A percentile compares a stretch with the other conserved stretches of the same genome.
Conservation (phyloP, 2,113 vertebrate species). For the Muscicapa adusta region DNA sequence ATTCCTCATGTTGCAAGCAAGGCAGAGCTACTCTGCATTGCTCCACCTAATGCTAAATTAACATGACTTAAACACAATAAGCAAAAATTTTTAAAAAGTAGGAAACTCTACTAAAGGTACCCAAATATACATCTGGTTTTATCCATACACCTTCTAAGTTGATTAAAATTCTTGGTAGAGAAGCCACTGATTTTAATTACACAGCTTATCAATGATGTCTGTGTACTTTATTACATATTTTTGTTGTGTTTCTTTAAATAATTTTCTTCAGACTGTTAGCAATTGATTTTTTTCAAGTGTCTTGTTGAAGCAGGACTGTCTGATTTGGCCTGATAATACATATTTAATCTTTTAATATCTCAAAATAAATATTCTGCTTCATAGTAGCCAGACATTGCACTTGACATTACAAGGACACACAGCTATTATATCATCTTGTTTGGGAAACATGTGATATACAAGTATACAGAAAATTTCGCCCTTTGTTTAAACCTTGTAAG, state of each 20-base stretch:
- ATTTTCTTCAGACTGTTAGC: background rate
- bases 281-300: background rate
- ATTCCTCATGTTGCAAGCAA: background rate
- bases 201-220: background rate
- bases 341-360: background rate
- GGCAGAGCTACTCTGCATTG: background rate
- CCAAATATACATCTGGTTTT: background rate
- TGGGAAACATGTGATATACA: background rate
- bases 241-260: background rate
- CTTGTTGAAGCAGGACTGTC: background rate
- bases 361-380: constrained; percentile 5
- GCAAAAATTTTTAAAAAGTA: background rate
- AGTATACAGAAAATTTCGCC: constrained; percentile 6
- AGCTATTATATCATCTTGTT: background rate
- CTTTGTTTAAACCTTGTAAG: background rate
- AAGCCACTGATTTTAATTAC: background rate
- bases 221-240: background rate
- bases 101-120: background rate
- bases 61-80: background rate
- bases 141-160: background rate
- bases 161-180: background rate
- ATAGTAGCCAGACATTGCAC: background rate
- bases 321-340: background rate
- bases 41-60: background rate
- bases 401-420: constrained; percentile 17